Percentiles rank a stretch among this genome's conserved stretches.
Conservation (phyloP, 2,888 invertebrate genomes). For the Drosophila algonquin region DNA sequence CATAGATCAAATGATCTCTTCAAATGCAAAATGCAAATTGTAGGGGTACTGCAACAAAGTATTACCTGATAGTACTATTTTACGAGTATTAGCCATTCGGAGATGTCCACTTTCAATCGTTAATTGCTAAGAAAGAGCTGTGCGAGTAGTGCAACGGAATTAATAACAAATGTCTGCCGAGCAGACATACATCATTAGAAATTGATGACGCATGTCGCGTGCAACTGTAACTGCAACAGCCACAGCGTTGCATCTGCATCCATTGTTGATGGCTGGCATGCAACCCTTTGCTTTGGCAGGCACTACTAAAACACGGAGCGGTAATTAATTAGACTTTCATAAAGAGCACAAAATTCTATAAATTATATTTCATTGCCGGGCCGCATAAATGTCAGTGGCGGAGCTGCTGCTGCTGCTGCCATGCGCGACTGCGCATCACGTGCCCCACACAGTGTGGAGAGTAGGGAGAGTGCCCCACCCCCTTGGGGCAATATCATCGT, state of each 20-base stretch:
- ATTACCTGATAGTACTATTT: slow-evolving; percentile 9
- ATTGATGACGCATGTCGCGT: slow-evolving; percentile 80
- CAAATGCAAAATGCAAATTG: neutral
- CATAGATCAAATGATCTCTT: neutral
- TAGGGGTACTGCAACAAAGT: neutral
- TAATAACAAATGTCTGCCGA: slow-evolving; percentile 64
- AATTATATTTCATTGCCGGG: slow-evolving; percentile 70
- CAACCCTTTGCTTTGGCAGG: slow-evolving; percentile 61
- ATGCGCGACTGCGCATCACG: slow-evolving; percentile 77
- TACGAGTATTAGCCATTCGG: neutral
- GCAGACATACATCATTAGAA: slow-evolving; percentile 77
- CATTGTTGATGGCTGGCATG: slow-evolving; percentile 58
- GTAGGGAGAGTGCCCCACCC: neutral
- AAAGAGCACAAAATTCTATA: slow-evolving; percentile 80
- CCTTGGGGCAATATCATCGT: slow-evolving; percentile 10
- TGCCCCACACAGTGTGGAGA: slow-evolving; percentile 24
- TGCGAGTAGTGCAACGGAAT: slow-evolving; percentile 30
- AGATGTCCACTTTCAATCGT: slow-evolving; percentile 35
- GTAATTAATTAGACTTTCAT: slow-evolving; percentile 78
- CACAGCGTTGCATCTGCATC: slow-evolving; percentile 41
- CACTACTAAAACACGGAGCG: slow-evolving; percentile 56
- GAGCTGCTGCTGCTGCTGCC: slow-evolving; percentile 20
- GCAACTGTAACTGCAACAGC: slow-evolving; percentile 53
- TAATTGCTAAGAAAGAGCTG: slow-evolving; percentile 44
- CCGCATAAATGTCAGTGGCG: slow-evolving; percentile 67